Evolutionary conservation across 1,140 invertebrate species (phyloP).

Genomic region (Akabosia matsudoensis): DNA sequence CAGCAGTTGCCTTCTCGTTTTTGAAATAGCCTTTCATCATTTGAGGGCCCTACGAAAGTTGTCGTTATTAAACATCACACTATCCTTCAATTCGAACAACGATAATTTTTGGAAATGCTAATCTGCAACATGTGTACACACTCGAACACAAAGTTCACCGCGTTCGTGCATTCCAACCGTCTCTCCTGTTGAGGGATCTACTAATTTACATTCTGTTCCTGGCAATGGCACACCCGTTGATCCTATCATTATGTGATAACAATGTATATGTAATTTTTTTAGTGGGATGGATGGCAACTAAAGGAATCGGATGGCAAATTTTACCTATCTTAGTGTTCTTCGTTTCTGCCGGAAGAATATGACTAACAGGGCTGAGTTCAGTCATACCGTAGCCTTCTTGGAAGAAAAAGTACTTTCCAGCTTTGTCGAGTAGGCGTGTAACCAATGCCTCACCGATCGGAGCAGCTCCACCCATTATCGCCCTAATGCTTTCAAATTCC

Average conservation of each 20-base stretch:
- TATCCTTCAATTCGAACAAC: constrained; percentile 53
- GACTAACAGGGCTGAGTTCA: constrained; percentile 37
- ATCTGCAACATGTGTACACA: too few relatives aligned
- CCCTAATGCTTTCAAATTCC: constrained; percentile 58
- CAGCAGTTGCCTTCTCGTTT: constrained; percentile 59
- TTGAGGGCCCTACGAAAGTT: constrained; percentile 13
- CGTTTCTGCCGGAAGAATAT: not conserved
- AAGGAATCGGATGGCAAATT: not conserved
- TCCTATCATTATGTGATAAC: not conserved
- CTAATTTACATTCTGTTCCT: not conserved
- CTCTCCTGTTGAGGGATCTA: constrained; percentile 48
- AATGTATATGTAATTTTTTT: not conserved
- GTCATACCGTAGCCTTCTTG: constrained; percentile 55
- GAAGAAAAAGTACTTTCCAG: constrained; percentile 32
- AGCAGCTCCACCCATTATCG: constrained; percentile 63
- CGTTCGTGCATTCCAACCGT: constrained; percentile 47
- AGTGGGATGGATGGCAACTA: not conserved
- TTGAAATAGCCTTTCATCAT: constrained; percentile 49
- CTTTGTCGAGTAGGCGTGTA: constrained; percentile 33
- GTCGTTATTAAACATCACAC: constrained; percentile 27
- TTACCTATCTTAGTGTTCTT: constrained; percentile 58
- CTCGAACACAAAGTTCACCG: constrained; percentile 52
- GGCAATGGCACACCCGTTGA: not conserved
- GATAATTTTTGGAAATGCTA: too few relatives aligned
- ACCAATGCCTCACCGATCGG: constrained; percentile 32